Conservation (phyloP, 2,888 invertebrate species). For the Netelia melanura region DNA sequence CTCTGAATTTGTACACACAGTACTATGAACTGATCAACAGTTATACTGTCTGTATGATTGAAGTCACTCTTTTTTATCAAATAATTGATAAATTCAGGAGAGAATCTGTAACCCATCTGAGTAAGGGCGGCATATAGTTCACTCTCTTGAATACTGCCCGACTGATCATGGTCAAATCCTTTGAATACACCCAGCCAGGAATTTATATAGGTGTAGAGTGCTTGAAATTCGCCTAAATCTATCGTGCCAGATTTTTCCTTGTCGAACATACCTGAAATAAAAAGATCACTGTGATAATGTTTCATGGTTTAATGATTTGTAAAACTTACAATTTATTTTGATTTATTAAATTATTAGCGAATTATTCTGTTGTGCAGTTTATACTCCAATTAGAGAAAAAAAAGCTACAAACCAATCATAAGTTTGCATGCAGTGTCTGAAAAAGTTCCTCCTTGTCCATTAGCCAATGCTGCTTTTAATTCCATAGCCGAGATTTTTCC, state of each 20-base stretch:
- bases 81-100: conserved; percentile 91
- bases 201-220: conserved; percentile 94
- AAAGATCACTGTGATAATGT: not conserved
- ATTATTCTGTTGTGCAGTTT: not conserved
- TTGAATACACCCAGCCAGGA: conserved; percentile 95
- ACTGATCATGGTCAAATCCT: conserved; percentile 93
- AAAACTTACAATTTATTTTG: not conserved
- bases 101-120: conserved; percentile 95
- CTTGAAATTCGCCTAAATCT: conserved; percentile 93
- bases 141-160: conserved; percentile 92
- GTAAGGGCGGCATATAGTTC: conserved; percentile 92
- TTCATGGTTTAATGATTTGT: too few species aligned
- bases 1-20: conserved; percentile 95
- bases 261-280: conserved; percentile 93
- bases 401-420: conserved; percentile 90
- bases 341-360: not conserved
- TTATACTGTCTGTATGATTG: conserved; percentile 87
- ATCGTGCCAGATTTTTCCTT: conserved; percentile 94
- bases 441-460: conserved; percentile 94
- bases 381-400: not conserved
- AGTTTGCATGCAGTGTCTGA: conserved; percentile 93
- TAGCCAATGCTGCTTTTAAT: conserved; percentile 92
- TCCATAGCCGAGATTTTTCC: conserved; percentile 93
- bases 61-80: conserved; percentile 90
- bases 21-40: conserved; percentile 95